These are phyloP conservation scores for Marmota monax DNA, from an alignment of 2,113 vertebrate species.

Conservation along the genomic window DNA sequence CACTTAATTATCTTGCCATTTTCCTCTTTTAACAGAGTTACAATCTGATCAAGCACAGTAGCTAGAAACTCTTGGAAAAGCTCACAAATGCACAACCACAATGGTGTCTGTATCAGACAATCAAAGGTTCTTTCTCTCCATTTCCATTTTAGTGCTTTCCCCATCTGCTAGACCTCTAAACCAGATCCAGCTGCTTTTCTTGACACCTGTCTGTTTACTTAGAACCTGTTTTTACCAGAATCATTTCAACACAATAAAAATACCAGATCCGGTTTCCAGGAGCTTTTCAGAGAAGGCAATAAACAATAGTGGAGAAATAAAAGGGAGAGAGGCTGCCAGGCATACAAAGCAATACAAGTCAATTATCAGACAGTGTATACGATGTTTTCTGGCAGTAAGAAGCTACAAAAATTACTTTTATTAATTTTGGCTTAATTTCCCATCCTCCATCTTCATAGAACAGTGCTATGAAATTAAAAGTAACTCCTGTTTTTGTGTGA, in stretches of 20 bases:
- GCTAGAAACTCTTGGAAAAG: not conserved
- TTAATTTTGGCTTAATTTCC: slow-evolving; percentile 57
- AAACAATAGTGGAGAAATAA: not conserved
- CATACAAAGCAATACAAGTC: not conserved
- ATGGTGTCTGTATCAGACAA: not conserved
- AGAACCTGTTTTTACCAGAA: slow-evolving; percentile 61
- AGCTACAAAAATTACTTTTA: not conserved
- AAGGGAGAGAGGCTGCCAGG: not conserved
- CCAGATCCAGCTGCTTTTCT: slow-evolving; percentile 5
- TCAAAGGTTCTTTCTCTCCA: not conserved
- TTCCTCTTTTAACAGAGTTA: slow-evolving; percentile 1
- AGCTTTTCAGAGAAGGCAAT: slow-evolving; percentile 9
- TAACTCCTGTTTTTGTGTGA: slow-evolving; percentile 25
- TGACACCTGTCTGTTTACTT: slow-evolving; percentile 38
- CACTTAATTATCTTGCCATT: not conserved
- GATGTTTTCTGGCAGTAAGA: not conserved
- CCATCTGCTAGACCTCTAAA: not conserved
- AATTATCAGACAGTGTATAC: not conserved
- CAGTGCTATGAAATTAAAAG: slow-evolving; percentile 17
- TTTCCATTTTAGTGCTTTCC: not conserved
- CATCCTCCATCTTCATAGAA: not conserved
- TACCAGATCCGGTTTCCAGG: slow-evolving; percentile 25
- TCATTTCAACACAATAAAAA: slow-evolving; percentile 62
- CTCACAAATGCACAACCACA: not conserved
- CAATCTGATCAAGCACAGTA: not conserved